Base-by-base conservation (phyloP, 2,797 vertebrate genomes). In the Acrossocheilus fasciatus region DNA sequence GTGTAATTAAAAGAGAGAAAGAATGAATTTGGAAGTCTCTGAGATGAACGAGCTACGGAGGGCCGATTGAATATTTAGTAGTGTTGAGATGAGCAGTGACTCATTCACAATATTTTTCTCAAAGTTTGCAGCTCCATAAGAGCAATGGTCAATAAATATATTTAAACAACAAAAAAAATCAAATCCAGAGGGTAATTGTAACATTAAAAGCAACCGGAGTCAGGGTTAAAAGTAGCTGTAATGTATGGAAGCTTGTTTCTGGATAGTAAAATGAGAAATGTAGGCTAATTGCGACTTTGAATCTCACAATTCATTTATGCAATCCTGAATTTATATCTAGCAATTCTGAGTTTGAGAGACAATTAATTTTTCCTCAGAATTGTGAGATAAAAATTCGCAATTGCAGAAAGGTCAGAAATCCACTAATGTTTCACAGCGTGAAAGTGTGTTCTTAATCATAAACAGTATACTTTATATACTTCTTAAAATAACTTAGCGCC, bases 1-100 rank as follows among this genome's bases (percentile, higher is more conserved):
- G 70, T 87, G 88, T 90, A 90, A 90, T 90, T 90, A 90, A 83
- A 87, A 84, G 52, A 81, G 87, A 88, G 80, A 75, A 75, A 69
- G 79, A 90, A 85, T 74, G 76, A 82, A 83, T 87, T 75, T 75
- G 26, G 26, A 80, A 45, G 74, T 77, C 41, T 84, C 34, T 9
- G 39, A 62, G 86, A 81, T 81, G 59, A 77, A 88, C 23, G 77
- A 86, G 57, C 80, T 30, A 20, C 17, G 2, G 64, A 72, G 66
- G 66, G 62, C 30, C 9, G 54, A 72, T 18, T 0, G 41, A 70
- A 85, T 73, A 70, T 72, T 85, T 72, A 62, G 39, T 14, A 39
- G 41, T n/a, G 39, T 62, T 23, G 39, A 62, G 64, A 64, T 34
- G 39, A 78, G n/a, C 43, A 41, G 14, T 12, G 43, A 64, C 41